Conservation (phyloP, 2,888 invertebrate species). For the Chrysolina haemoptera region DNA sequence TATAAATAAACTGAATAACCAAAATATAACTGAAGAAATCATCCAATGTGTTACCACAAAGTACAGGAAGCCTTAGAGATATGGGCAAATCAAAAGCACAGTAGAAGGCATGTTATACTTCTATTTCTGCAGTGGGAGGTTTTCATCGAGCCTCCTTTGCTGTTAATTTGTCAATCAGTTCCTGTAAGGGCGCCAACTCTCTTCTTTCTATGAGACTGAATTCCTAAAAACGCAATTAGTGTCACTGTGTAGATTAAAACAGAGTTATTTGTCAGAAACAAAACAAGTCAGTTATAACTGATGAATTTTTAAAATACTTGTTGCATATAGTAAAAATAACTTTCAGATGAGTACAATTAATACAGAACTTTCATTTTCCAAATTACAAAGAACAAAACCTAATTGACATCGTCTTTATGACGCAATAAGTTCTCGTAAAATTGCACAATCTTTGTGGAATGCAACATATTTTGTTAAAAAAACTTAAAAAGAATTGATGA, state of each 20-base stretch:
- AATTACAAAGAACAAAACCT: too few relatives aligned
- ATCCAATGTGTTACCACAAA: slow-evolving; percentile 3
- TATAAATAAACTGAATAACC: slow-evolving; percentile 17
- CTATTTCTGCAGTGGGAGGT: neutral
- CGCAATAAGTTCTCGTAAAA: too few relatives aligned
- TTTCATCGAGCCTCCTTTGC: slow-evolving; percentile 90
- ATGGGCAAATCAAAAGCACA: slow-evolving; percentile 24
- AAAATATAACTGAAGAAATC: neutral
- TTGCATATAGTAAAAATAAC: too few relatives aligned
- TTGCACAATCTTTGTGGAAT: too few relatives aligned
- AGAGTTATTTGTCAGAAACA: neutral
- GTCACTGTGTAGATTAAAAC: neutral
- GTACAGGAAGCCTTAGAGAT: neutral
- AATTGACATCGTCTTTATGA: too few relatives aligned
- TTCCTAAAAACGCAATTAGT: slow-evolving; percentile 79
- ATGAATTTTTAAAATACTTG: too few relatives aligned
- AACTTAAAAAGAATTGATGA: too few relatives aligned
- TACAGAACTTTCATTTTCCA: too few relatives aligned
- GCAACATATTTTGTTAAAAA: too few relatives aligned
- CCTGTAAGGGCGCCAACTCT: slow-evolving; percentile 97
- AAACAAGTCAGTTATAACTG: neutral
- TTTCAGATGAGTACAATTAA: too few relatives aligned
- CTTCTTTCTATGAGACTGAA: slow-evolving; percentile 97
- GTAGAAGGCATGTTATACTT: neutral
- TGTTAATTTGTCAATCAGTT: slow-evolving; percentile 96